Evolutionary conservation across 2,113 vertebrate species (phyloP).

Genomic region (Ailuropoda melanoleuca): DNA sequence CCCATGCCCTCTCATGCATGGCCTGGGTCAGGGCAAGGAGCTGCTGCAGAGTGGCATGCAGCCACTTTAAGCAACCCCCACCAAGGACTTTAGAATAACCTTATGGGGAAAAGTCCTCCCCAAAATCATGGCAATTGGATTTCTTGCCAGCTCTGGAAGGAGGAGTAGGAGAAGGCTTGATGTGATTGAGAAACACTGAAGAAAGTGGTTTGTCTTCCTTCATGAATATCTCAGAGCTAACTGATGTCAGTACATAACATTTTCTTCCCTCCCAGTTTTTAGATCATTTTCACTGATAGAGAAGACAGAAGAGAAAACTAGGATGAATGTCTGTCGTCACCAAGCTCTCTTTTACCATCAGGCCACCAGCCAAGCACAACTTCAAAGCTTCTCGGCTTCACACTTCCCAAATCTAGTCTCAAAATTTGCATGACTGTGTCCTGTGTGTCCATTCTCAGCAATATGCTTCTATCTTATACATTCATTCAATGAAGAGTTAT

Average conservation of each 20-base stretch:
- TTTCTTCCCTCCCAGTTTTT: neutral
- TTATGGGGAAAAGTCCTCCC: neutral
- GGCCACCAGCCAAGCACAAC: neutral
- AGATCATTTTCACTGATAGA: neutral
- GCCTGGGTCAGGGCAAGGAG: neutral
- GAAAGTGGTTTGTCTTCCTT: neutral
- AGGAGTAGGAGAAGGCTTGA: neutral
- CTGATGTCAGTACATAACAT: neutral
- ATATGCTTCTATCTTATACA: too few relatives aligned
- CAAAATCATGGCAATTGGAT: neutral
- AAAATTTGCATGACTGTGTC: neutral
- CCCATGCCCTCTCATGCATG: rapidly evolving
- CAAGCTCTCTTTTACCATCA: neutral
- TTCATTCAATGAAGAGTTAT: neutral
- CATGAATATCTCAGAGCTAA: neutral
- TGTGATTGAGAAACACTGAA: neutral
- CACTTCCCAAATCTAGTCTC: neutral
- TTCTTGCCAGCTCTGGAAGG: neutral
- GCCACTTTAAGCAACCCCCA: neutral
- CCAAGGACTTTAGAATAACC: neutral
- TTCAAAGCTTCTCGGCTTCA: neutral
- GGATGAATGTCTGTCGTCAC: neutral
- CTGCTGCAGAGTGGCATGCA: rapidly evolving
- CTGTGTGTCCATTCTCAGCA: neutral
- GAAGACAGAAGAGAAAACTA: neutral